Base-by-base conservation (phyloP, 1,140 invertebrate species). In the Zaprionus gabonicus region DNA sequence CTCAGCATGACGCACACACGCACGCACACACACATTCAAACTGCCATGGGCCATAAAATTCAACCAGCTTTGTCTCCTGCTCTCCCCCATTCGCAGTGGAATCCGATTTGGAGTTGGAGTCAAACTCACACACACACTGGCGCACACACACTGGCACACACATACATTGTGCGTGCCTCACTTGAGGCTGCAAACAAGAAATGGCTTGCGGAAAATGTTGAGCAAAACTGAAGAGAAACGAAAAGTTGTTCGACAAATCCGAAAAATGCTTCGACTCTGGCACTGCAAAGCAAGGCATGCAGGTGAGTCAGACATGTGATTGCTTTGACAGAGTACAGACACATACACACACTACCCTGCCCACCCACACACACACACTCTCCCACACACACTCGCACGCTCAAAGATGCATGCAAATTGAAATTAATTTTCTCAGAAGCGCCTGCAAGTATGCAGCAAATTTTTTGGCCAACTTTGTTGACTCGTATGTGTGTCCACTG, bases 361-460 rank as follows among this genome's bases (percentile, higher is more conserved):
- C 49, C 53, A n/a, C 73, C 44, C 31, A 28, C 65, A 31, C 73
- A 28, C 73, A 46, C 69, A 51, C 69, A 34, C 31, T 44, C 5
- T 7, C 7, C 28, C 28, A 0, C 27, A 28, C 27, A 6, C 27
- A 23, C 51, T 17, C 49, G 20, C 73, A 49, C 64, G 38, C 64
- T 38, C 69, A 51, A 60, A 41, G 41, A 51, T 66, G 69, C 46
- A 55, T 69, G 69, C 80, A 82, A 82, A 80, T 77, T 80, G 68
- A 82, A 86, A 87, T 86, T 80, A 87, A 86, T 82, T 86, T 86
- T 78, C 57, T 71, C 70, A 68, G 69, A 76, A 85, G 81, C 62
- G 83, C 83, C 83, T 80, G 83, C 67, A 87, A 87, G 78, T 82
- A 87, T 86, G 83, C 83, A 87, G 72, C 83, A 87, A 57, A 53